Evolutionary conservation across 2,797 vertebrate genomes (phyloP).

Genomic region (Hydrophis major): DNA sequence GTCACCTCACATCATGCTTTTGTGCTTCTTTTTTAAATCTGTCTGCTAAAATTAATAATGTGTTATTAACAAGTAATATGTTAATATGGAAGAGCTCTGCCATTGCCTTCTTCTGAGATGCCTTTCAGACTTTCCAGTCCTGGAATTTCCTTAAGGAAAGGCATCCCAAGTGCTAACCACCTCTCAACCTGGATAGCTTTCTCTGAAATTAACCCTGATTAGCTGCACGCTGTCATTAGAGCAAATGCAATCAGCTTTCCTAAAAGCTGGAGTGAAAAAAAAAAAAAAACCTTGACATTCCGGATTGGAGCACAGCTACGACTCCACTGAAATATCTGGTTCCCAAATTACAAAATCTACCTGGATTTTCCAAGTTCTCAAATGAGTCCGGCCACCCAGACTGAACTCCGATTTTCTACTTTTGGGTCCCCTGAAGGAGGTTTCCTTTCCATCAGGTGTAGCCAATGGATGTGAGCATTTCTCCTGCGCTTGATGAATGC

Average conservation of each 20-base stretch:
- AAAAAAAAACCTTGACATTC: neutral
- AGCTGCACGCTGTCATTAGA: neutral
- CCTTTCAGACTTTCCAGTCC: neutral
- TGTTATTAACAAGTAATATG: neutral
- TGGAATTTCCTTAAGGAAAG: neutral
- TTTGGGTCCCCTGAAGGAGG: neutral
- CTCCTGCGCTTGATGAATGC: neutral
- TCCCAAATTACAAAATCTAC: neutral
- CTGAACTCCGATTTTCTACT: neutral
- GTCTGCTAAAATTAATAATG: neutral
- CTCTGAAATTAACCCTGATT: neutral
- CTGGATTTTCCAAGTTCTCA: neutral
- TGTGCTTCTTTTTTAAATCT: neutral
- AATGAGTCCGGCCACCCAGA: neutral
- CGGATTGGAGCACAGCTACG: neutral
- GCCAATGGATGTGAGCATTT: neutral
- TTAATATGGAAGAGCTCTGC: neutral
- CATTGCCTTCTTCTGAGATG: neutral
- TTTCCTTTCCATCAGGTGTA: neutral
- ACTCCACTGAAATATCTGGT: neutral
- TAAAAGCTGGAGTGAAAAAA: neutral
- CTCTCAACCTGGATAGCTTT: neutral
- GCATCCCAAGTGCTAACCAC: neutral
- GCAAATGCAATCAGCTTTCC: neutral
- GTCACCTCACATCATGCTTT: neutral